Conservation (phyloP, 2,888 invertebrate genomes). For the Celastrina argiolus region DNA sequence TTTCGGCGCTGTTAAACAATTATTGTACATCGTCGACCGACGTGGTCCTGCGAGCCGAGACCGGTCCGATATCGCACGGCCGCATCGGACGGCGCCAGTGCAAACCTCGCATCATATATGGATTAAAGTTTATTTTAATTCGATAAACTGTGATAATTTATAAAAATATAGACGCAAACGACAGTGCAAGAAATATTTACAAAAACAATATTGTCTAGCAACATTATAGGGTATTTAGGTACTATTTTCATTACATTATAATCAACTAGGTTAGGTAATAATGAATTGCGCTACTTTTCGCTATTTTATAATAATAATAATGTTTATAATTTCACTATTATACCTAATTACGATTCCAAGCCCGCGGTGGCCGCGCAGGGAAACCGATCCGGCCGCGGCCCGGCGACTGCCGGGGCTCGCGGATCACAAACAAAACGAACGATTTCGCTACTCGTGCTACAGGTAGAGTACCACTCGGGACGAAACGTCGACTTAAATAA, state of each 20-base stretch:
- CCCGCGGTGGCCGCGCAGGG: conserved; percentile 32
- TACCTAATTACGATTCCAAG: conserved; percentile 58
- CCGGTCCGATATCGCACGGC: background rate
- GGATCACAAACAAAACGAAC: conserved; percentile 49
- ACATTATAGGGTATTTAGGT: conserved; percentile 65
- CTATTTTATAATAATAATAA: conserved; percentile 48
- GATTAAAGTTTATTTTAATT: conserved; percentile 27
- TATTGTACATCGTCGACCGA: background rate
- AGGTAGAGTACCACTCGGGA: conserved; percentile 57
- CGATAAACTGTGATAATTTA: conserved; percentile 41
- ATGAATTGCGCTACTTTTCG: conserved; percentile 72
- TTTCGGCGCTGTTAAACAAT: background rate
- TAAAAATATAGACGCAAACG: conserved; percentile 49
- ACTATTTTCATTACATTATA: conserved; percentile 58
- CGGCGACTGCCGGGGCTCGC: conserved; percentile 54
- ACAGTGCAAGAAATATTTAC: conserved; percentile 60
- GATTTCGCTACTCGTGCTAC: conserved; percentile 64
- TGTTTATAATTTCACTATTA: conserved; percentile 65
- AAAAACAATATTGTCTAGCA: conserved; percentile 72
- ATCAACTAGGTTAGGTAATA: conserved; percentile 66
- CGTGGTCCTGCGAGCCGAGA: background rate
- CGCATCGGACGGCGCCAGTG: background rate
- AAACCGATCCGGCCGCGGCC: conserved; percentile 32
- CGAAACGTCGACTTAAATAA: conserved; percentile 40
- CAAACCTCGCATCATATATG: conserved; percentile 12